Base-by-base conservation (phyloP, 1,140 invertebrate genomes). In the Drosophila oshimai region DNA sequence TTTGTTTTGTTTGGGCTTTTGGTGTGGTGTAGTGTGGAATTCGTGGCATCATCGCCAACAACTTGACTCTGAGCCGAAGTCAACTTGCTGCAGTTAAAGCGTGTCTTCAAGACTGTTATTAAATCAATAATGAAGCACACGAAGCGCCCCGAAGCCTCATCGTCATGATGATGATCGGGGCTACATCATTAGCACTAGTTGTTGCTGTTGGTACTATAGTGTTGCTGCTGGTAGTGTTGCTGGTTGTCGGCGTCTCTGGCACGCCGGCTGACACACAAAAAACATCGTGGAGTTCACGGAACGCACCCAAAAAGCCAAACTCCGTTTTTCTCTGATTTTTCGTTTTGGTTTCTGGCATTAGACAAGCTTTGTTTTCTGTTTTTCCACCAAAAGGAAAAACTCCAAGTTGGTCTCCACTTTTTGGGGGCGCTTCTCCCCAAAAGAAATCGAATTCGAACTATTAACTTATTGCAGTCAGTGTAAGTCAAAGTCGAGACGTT, bases 241-340 rank as follows among this genome's bases (percentile, higher is more conserved):
- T 61, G 57, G 41, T 73, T 71, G 78, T 65, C 36, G 55, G 34
- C 53, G 49, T 68, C 37, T 60, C 54, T 86, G 81, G 65, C 57
- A 80, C 65, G 65, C 81, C 71, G 76, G 75, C 81, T 84, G 80
- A 87, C 81, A 87, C 81, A 81, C 83, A 87, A 80, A 86, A 67
- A 41, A 67, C 80, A 90, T 90, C 89, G 89, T 90, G 89, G 89
- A 86, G 89, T 90, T 90, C 89, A 90, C 89, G 89, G 89, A 90
- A 90, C 89, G 89, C 89, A 90, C 89, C 89, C 89, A 90, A 87
- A 87, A 90, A 89, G 83, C 83, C 87, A 88, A 87, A 61, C 84
- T 89, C 76, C 73, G 72, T 74, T 75, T 74, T 58, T 18, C 50
- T 62, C 42, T 7, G 6, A 3, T 17, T 22, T 24, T 22, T 29